Conservation (phyloP, 2,888 invertebrate species). For the Caenorhabditis auriculariae region DNA sequence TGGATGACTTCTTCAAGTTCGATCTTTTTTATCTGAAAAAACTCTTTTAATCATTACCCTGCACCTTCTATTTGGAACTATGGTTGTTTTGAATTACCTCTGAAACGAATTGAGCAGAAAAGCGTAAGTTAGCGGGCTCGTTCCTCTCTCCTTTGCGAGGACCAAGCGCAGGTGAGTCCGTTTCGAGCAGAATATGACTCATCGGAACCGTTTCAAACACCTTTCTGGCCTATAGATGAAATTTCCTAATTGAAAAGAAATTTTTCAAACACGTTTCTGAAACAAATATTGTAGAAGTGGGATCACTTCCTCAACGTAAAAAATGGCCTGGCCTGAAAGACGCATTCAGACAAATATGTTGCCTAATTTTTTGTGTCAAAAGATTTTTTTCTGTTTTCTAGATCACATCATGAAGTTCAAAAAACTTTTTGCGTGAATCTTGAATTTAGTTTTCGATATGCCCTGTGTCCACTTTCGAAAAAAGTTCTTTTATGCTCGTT, state of each 20-base stretch:
- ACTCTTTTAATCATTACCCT: background rate
- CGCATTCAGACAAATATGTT: too few species aligned
- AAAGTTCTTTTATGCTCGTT: too few species aligned
- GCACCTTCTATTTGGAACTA: background rate
- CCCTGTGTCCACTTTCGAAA: too few species aligned
- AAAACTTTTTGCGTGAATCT: too few species aligned
- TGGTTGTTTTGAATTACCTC: conserved; percentile 11
- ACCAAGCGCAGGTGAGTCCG: conserved; percentile 67
- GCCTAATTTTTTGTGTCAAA: too few species aligned
- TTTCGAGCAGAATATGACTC: conserved; percentile 65
- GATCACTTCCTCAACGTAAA: too few species aligned
- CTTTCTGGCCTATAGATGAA: conserved; percentile 61
- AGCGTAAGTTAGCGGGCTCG: conserved; percentile 63
- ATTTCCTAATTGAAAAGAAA: background rate
- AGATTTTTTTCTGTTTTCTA: too few species aligned
- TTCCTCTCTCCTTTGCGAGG: conserved; percentile 62
- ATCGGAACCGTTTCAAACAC: conserved; percentile 65
- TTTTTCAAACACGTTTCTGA: background rate
- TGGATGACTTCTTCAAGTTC: conserved; percentile 56
- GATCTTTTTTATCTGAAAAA: conserved; percentile 59
- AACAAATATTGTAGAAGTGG: background rate
- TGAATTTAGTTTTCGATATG: too few species aligned
- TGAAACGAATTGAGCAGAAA: conserved; percentile 65
- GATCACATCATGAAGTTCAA: too few species aligned
- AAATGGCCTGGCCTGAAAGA: too few species aligned